Evolutionary conservation across 1,140 invertebrate species (phyloP).

Genomic region (Drosophila jambulina): DNA sequence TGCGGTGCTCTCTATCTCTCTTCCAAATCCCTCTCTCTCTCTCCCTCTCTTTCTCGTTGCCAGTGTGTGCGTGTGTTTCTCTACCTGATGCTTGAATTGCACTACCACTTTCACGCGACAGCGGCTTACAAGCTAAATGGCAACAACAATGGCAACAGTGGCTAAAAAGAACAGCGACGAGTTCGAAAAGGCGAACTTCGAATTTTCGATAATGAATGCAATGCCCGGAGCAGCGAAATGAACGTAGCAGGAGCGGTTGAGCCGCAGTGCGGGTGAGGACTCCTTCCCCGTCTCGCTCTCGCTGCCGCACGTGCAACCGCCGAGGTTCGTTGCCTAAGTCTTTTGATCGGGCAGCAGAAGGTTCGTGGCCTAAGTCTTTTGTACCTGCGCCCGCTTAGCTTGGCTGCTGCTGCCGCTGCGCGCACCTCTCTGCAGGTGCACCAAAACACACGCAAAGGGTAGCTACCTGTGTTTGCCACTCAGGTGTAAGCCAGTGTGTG

Average conservation of each 20-base stretch:
- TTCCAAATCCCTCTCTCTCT: neutral
- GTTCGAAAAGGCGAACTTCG: constrained; percentile 44
- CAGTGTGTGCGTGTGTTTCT: constrained; percentile 43
- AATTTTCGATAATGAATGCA: constrained; percentile 79
- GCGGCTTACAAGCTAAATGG: constrained; percentile 48
- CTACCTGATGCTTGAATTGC: constrained; percentile 64
- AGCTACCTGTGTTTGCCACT: constrained; percentile 46
- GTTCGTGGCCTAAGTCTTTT: constrained; percentile 72
- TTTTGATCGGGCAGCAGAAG: constrained; percentile 32
- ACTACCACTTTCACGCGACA: constrained; percentile 75
- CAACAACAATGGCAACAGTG: constrained; percentile 49
- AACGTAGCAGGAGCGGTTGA: constrained; percentile 69
- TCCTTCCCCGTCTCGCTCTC: neutral
- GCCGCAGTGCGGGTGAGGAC: constrained; percentile 3
- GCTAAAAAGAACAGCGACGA: constrained; percentile 46
- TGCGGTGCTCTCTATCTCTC: constrained; percentile 30
- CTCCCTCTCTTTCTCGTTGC: neutral
- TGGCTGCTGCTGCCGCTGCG: constrained; percentile 11
- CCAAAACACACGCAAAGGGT: constrained; percentile 51
- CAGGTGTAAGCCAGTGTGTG: constrained; percentile 29
- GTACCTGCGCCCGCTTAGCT: constrained; percentile 18
- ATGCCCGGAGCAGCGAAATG: constrained; percentile 57
- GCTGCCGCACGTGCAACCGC: constrained; percentile 32
- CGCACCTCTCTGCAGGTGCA: constrained; percentile 73
- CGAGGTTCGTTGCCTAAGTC: constrained; percentile 69